Base-by-base conservation (phyloP, 2,113 vertebrate genomes). In the Paracanthobrama guichenoti region DNA sequence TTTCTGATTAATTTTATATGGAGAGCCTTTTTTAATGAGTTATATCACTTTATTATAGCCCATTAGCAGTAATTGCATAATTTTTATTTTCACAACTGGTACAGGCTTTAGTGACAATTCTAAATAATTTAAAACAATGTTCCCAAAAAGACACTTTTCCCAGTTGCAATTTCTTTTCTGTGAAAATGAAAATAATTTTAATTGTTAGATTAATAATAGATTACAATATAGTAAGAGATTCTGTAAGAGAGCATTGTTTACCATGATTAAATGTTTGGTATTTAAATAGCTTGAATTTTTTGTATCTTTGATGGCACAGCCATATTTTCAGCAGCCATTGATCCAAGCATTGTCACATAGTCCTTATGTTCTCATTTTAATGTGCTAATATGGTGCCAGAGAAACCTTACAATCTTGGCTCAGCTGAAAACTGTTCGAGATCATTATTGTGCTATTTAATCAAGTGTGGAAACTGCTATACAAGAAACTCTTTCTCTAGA, bases 151-250 rank as follows among this genome's bases (percentile, higher is more conserved):
- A 60, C 9, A 60, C 26, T n/a, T n/a, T 42, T 20, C 20, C 22
- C 20, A 0, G 9, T 42, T 74, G 44, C 26, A 18, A 53, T 81
- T 81, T 84, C 46, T 87, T 84, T 87, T 87, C 86, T 87, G 77
- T 87, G 86, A 87, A 87, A 87, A 87, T 87, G 8, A 5, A 79
- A 74, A 28, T 64, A 16, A 66, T 44, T 75, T 42, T 20, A 26
- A 14, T 13, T 62, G 20, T 71, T 71, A 42, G 5, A 12, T n/a
- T 42, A 71, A 42, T 69, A 42, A 39, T 39, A 39, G 39, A 39
- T 1, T 7, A 39, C 39, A 39, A 39, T 48, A 13, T 48, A 13
- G 11, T 46, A 48, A 48, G 12, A 28, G 24, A 28, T 31, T 66
- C 6, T 66, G 6, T 31, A 8, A 8, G 62, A 66, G 62, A 31